These are phyloP conservation scores for Lasioglossum villosulum DNA, from an alignment of 2,888 invertebrate species.

Conservation along the genomic window DNA sequence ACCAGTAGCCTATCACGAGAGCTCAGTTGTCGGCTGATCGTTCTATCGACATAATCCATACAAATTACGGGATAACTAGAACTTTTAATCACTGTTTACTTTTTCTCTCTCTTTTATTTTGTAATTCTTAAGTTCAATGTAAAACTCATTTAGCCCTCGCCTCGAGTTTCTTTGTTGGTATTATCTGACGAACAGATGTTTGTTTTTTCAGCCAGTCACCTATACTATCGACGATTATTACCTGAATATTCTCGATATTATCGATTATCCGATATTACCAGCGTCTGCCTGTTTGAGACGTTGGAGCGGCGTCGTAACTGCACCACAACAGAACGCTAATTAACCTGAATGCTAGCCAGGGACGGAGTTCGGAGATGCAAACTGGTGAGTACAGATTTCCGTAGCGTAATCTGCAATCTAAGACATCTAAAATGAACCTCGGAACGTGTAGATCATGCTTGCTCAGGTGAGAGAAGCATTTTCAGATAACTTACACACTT, in stretches of 20 bases:
- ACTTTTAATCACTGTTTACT: neutral
- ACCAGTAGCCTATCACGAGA: neutral
- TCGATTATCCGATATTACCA: conserved; percentile 61
- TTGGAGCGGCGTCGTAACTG: conserved; percentile 41
- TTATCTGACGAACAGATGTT: conserved; percentile 35
- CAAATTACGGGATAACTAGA: conserved; percentile 8
- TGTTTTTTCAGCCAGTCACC: conserved; percentile 43
- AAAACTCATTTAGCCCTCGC: neutral
- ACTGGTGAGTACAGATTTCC: conserved; percentile 29
- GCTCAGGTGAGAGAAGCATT: conserved; percentile 2
- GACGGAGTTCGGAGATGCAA: conserved; percentile 36
- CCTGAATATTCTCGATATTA: conserved; percentile 65
- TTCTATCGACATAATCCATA: conserved; percentile 1
- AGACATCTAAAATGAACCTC: conserved; percentile 2
- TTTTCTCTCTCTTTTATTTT: neutral
- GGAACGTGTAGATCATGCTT: conserved; percentile 9
- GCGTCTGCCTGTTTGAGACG: conserved; percentile 50
- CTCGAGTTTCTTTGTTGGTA: conserved; percentile 1
- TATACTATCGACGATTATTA: conserved; percentile 56
- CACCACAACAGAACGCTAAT: conserved; percentile 61
- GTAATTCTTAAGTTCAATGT: conserved; percentile 1
- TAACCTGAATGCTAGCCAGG: conserved; percentile 51
- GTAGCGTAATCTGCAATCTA: conserved; percentile 15
- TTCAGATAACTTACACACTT: neutral
- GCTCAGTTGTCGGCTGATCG: neutral